Conservation (phyloP, 1,140 invertebrate genomes). For the Phthorimaea operculella region DNA sequence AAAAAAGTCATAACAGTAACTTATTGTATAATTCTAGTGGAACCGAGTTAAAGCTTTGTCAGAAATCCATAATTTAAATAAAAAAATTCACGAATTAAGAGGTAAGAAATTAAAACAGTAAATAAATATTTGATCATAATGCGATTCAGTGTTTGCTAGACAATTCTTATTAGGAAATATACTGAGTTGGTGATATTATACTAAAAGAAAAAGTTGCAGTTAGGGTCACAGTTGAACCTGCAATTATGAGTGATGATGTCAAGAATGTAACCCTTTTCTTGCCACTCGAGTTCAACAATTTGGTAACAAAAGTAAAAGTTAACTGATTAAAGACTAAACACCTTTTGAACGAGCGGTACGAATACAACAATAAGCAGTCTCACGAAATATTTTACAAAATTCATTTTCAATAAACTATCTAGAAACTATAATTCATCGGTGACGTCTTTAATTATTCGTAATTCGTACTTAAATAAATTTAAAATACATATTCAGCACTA, state of each 20-base stretch:
- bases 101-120: slow-evolving; percentile 61
- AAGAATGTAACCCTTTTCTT: too few relatives aligned
- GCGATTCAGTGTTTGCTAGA: slow-evolving; percentile 9
- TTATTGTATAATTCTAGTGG: slow-evolving; percentile 66
- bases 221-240: not conserved
- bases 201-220: slow-evolving; percentile 2
- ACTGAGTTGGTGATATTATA: slow-evolving; percentile 32
- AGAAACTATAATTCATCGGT: slow-evolving; percentile 59
- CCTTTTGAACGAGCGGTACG: slow-evolving; percentile 52
- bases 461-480: slow-evolving; percentile 57
- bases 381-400: slow-evolving; percentile 66
- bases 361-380: slow-evolving; percentile 67
- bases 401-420: slow-evolving; percentile 62
- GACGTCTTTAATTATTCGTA: slow-evolving; percentile 52
- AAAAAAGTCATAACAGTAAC: slow-evolving; percentile 65
- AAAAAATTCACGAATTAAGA: slow-evolving; percentile 62
- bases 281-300: slow-evolving; percentile 63
- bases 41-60: slow-evolving; percentile 67
- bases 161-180: slow-evolving; percentile 26
- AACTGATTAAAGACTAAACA: slow-evolving; percentile 50
- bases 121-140: slow-evolving; percentile 65
- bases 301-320: slow-evolving; percentile 66
- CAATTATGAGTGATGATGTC: too few relatives aligned
- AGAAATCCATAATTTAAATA: slow-evolving; percentile 66
- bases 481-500: slow-evolving; percentile 60